Evolutionary conservation across 2,888 invertebrate genomes (phyloP).

Genomic region (Drosophila tripunctata): DNA sequence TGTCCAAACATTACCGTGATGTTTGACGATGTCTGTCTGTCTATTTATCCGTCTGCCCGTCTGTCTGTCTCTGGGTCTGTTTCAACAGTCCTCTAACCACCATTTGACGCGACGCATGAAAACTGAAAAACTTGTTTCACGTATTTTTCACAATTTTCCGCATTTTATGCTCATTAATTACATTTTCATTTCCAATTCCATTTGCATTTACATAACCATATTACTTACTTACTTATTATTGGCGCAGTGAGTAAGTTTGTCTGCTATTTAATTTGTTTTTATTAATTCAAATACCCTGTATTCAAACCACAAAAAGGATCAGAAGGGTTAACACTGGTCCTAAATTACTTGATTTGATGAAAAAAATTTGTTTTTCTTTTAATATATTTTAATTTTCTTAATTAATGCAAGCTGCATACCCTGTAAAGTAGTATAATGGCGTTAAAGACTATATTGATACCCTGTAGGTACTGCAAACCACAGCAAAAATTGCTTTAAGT

Average conservation of each 20-base stretch:
- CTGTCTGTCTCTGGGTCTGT: slow-evolving; percentile 13
- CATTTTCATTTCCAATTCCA: slow-evolving; percentile 67
- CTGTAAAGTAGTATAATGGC: too few relatives aligned
- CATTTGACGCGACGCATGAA: slow-evolving; percentile 42
- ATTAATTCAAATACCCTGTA: slow-evolving; percentile 15
- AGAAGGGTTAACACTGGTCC: too few relatives aligned
- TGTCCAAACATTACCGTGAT: slow-evolving; percentile 67
- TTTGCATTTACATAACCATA: slow-evolving; percentile 70
- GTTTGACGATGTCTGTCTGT: slow-evolving; percentile 61
- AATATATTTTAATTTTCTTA: too few relatives aligned
- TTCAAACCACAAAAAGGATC: background rate
- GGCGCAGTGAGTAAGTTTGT: too few relatives aligned
- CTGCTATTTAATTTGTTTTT: slow-evolving; percentile 35
- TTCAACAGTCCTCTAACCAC: slow-evolving; percentile 21
- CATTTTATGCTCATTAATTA: slow-evolving; percentile 76
- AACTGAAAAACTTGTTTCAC: slow-evolving; percentile 67
- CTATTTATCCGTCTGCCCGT: slow-evolving; percentile 1
- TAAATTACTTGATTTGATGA: too few relatives aligned
- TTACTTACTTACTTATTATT: slow-evolving; percentile 41
- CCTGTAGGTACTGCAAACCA: too few relatives aligned
- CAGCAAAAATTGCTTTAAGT: too few relatives aligned
- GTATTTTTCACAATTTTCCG: slow-evolving; percentile 68
- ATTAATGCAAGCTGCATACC: too few relatives aligned
- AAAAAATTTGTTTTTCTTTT: too few relatives aligned
- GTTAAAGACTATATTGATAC: too few relatives aligned